These are phyloP conservation scores for Drosophila suboccidentalis DNA, from an alignment of 2,888 invertebrate genomes.

Conservation along the genomic window DNA sequence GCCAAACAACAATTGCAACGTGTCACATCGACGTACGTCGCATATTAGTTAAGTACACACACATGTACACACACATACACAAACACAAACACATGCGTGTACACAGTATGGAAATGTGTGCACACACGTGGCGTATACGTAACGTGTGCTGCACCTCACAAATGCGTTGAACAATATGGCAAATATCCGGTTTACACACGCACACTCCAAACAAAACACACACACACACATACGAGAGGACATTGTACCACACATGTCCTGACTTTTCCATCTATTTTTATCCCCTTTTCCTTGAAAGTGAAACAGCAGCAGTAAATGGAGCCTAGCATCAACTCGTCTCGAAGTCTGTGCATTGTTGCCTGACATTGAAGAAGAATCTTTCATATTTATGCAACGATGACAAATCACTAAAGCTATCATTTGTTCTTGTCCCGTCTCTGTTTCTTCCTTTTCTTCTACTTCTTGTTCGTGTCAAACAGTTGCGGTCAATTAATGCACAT, in stretches of 20 bases:
- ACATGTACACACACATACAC: constrained; percentile 30
- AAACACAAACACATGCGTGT: constrained; percentile 12
- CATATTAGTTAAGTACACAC: constrained; percentile 66
- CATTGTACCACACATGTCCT: neutral
- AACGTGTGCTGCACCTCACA: constrained; percentile 36
- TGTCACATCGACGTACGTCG: constrained; percentile 55
- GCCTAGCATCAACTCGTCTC: constrained; percentile 15
- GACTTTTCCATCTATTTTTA: neutral
- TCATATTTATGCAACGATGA: constrained; percentile 30
- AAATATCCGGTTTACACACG: constrained; percentile 54
- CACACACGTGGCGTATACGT: constrained; percentile 55
- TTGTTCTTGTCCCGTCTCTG: neutral
- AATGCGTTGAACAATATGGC: constrained; percentile 53
- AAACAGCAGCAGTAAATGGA: constrained; percentile 11
- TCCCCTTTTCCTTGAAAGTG: neutral
- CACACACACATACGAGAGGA: constrained; percentile 3
- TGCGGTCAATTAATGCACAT: constrained; percentile 43
- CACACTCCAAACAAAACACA: constrained; percentile 18
- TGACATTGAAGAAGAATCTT: constrained; percentile 9
- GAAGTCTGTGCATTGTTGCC: constrained; percentile 16
- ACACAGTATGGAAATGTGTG: constrained; percentile 22
- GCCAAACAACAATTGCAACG: constrained; percentile 60
- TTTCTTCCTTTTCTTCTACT: neutral
- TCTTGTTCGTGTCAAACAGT: constrained; percentile 7
- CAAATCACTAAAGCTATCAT: constrained; percentile 19